These are phyloP conservation scores for Nemoura dubitans DNA, from an alignment of 2,888 invertebrate genomes.

Conservation along the genomic window DNA sequence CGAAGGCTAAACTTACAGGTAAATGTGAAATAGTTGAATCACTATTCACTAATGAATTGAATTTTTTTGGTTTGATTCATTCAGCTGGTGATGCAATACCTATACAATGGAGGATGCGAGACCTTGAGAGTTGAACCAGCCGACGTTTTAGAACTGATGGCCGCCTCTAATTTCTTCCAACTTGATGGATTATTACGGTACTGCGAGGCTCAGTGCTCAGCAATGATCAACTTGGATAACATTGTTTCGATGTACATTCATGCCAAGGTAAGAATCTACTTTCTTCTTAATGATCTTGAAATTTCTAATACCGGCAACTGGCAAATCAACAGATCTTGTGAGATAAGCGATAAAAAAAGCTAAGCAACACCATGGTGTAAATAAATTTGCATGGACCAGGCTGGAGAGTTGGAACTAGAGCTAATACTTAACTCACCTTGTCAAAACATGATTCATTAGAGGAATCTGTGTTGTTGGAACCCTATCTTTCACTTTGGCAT, in stretches of 20 bases:
- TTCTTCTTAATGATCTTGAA: not conserved
- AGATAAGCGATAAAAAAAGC: too few species aligned
- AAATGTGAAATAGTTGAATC: too few species aligned
- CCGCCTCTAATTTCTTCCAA: conserved; percentile 92
- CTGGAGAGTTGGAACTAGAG: too few species aligned
- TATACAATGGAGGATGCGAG: conserved; percentile 89
- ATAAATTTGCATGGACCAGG: too few species aligned
- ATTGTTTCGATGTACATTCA: conserved; percentile 93
- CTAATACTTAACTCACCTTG: too few species aligned
- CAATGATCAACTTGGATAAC: conserved; percentile 85
- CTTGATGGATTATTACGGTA: conserved; percentile 84
- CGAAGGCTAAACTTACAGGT: too few species aligned
- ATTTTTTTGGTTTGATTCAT: not conserved
- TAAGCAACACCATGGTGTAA: too few species aligned
- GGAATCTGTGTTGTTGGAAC: too few species aligned
- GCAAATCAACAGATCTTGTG: conserved; percentile 30
- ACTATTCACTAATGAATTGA: not conserved
- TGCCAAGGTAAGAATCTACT: conserved; percentile 74
- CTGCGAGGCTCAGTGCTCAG: conserved; percentile 86
- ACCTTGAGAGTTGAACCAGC: conserved; percentile 79
- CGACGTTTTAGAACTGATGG: conserved; percentile 88
- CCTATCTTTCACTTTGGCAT: too few species aligned
- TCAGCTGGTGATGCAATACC: conserved; percentile 90
- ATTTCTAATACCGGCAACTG: too few species aligned
- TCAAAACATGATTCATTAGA: too few species aligned